Evolutionary conservation across 2,888 invertebrate species (phyloP).

Genomic region (Zaprionus bogoriensis): DNA sequence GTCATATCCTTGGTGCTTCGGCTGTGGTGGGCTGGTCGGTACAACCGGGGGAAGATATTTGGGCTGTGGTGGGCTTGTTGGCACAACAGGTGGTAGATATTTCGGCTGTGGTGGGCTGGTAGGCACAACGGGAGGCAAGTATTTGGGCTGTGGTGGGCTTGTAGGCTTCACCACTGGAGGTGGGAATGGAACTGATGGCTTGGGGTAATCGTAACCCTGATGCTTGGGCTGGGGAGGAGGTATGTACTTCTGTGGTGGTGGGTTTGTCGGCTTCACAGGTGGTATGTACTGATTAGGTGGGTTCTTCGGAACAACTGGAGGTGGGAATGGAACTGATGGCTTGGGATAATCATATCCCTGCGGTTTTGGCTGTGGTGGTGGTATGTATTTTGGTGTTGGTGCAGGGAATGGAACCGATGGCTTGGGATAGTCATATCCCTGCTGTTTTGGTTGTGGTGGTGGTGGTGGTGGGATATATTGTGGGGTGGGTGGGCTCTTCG

Average conservation of each 20-base stretch:
- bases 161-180: slow-evolving; percentile 20
- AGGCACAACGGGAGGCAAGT: slow-evolving; percentile 36
- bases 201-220: slow-evolving; percentile 59
- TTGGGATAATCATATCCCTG: no score
- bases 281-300: slow-evolving; percentile 15
- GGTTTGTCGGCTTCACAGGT: slow-evolving; percentile 13
- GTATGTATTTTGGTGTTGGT: no score
- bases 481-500: slow-evolving; percentile 31
- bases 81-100: slow-evolving; percentile 7
- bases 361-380: slow-evolving; percentile 10
- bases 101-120: slow-evolving; percentile 37
- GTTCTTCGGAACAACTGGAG: slow-evolving; percentile 11
- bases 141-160: slow-evolving; percentile 38
- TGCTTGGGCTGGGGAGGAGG: slow-evolving; percentile 33
- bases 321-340: no score
- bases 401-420: slow-evolving; percentile 55
- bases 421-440: slow-evolving; percentile 62
- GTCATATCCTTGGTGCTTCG: slow-evolving; percentile 49
- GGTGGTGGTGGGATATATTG: slow-evolving; percentile 32
- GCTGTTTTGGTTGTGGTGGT: slow-evolving; percentile 36
- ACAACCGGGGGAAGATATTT: slow-evolving; percentile 50
- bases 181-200: slow-evolving; percentile 58
- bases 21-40: slow-evolving; percentile 35
- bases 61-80: slow-evolving; percentile 25
- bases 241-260: slow-evolving; percentile 7